Conservation (phyloP, 2,888 invertebrate species). For the Steromphala cineraria region DNA sequence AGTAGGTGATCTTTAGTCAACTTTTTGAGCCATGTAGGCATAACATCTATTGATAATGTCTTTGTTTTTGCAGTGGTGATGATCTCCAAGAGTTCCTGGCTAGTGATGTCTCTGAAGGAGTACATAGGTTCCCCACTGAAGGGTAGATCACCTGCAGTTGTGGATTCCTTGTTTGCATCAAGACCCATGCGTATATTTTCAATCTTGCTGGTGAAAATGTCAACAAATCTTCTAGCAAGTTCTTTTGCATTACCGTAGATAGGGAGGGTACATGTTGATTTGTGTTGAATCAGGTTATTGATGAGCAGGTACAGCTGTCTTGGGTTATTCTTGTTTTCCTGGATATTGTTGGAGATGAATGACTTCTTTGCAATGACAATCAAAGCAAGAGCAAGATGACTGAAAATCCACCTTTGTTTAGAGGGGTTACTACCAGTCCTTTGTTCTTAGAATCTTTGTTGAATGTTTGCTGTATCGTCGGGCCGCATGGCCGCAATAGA, state of each 20-base stretch:
- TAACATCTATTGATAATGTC: too few relatives aligned
- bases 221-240: background rate
- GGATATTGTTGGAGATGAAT: too few relatives aligned
- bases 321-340: background rate
- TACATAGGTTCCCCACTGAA: background rate
- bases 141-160: background rate
- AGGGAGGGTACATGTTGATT: background rate
- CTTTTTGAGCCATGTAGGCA: background rate
- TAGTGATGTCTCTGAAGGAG: background rate
- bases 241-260: background rate
- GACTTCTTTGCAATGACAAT: too few relatives aligned
- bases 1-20: background rate
- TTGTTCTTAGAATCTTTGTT: too few relatives aligned
- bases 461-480: too few relatives aligned
- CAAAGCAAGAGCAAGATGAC: too few relatives aligned
- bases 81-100: background rate
- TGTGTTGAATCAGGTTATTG: background rate
- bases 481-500: too few relatives aligned
- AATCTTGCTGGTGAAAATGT: background rate
- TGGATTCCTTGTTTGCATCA: background rate
- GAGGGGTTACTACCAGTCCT: too few relatives aligned
- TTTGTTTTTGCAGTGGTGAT: background rate
- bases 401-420: too few relatives aligned
- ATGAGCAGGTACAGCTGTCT: background rate
- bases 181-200: background rate